Conservation (phyloP, 2,113 vertebrate genomes). For the Platichthys stellatus region DNA sequence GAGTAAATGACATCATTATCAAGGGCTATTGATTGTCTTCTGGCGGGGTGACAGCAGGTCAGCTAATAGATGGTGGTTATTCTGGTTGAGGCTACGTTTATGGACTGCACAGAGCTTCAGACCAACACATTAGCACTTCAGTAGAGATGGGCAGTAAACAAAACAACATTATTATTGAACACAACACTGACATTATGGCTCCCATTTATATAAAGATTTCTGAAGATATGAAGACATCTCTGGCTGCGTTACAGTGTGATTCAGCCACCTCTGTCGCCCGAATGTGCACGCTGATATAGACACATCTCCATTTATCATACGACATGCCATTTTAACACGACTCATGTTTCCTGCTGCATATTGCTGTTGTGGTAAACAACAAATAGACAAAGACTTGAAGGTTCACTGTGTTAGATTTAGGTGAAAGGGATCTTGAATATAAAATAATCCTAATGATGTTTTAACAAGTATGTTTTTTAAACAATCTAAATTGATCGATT, state of each 20-base stretch:
- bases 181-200: conserved; percentile 7
- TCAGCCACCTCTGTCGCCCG: neutral
- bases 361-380: neutral
- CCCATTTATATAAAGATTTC: conserved; percentile 17
- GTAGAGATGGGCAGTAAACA: conserved; percentile 28
- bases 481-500: too few species aligned
- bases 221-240: conserved; percentile 4
- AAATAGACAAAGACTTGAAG: too few species aligned
- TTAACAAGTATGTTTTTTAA: too few species aligned
- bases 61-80: conserved; percentile 66
- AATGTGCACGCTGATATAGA: neutral
- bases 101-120: conserved; percentile 36
- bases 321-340: neutral
- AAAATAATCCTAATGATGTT: too few species aligned
- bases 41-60: conserved; percentile 65
- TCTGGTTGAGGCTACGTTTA: conserved; percentile 59
- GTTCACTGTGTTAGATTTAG: too few species aligned
- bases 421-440: too few species aligned
- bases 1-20: conserved; percentile 75
- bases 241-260: neutral
- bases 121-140: conserved; percentile 41
- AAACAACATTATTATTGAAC: conserved; percentile 34
- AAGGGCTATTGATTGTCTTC: conserved; percentile 63
- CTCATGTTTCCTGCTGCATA: neutral
- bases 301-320: neutral